Conservation (phyloP, 2,888 invertebrate genomes). For the Bombylius major region DNA sequence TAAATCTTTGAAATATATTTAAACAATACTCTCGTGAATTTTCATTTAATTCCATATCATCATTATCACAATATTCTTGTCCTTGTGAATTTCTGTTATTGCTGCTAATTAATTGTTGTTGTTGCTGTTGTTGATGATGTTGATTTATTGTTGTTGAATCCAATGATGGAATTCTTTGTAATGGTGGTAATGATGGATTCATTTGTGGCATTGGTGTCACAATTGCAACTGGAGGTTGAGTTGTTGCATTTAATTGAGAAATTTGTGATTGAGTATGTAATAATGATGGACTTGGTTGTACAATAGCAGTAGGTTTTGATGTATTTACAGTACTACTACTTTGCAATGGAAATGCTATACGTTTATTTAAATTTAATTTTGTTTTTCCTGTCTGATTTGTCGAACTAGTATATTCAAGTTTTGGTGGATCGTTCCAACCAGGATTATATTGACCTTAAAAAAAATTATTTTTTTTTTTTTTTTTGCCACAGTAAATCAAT, state of each 20-base stretch:
- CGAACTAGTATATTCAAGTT: conserved; percentile 20
- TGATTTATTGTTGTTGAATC: neutral
- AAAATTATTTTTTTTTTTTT: neutral
- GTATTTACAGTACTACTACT: conserved; percentile 12
- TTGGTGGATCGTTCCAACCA: conserved; percentile 35
- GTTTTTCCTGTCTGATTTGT: conserved; percentile 20
- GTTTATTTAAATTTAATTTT: conserved; percentile 31
- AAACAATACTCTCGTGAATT: conserved; percentile 10
- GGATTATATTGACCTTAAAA: conserved; percentile 29
- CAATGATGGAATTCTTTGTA: neutral
- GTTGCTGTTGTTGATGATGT: neutral
- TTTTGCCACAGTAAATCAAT: neutral
- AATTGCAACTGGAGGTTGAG: conserved; percentile 22
- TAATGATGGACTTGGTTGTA: conserved; percentile 21
- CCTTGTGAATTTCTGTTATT: neutral
- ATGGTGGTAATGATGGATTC: neutral
- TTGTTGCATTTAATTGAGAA: neutral
- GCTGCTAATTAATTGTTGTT: neutral
- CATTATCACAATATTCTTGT: neutral
- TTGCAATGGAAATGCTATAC: conserved; percentile 31
- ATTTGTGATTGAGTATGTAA: conserved; percentile 11
- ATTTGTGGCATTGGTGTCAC: conserved; percentile 23
- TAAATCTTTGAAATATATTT: conserved; percentile 9
- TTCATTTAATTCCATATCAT: neutral
- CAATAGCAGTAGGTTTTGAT: conserved; percentile 25